Base-by-base conservation (phyloP, 2,113 vertebrate species). In the Arizona elegans region DNA sequence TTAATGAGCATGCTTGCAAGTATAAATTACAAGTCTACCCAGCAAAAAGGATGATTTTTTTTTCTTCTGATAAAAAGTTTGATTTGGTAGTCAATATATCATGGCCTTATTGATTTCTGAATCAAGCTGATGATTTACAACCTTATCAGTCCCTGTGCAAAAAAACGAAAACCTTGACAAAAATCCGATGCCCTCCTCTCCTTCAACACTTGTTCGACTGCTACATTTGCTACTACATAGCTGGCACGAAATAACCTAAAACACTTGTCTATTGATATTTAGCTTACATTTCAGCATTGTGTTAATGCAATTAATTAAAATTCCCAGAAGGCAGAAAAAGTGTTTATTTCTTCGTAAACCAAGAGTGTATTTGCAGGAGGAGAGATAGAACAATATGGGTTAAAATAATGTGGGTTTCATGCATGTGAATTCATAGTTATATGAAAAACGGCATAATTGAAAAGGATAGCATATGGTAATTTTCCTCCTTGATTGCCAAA, bases 1-100 rank as follows among this genome's bases (percentile, higher is more conserved):
- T 92, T 56, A 70, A n/a, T 0, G 47, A 47, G 94, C 59, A 93
- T 11, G 5, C 19, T 85, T 93, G 5, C 0, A 88, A 93, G 89
- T 11, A 65, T 15, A 91, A 88, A 33, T 56, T 94, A 94, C 91
- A 93, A 26, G 88, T 91, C 95, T 54, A 2, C 0, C 2, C 55
- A 91, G 89, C 0, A 88, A 38, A 93, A 54, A 88, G 90, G 91
- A 43, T 21, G 93, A 86, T 2, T 92, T 0, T 0, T 56, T 53
- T 92, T 91, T 43, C 92, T 7, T 89, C 3, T 92, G 33, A 89
- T 0, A 0, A 87, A 91, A 12, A 87, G 86, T 92, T 90, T 95
- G 95, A 95, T 96, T 89, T 93, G 92, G 88, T 93, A 94, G 95
- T 95, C 93, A 13, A 96, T 96, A 95, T 95, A 97, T 96, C 90